phyloP scores from a whole-genome alignment of 2,797 vertebrate genomes.

The Gymnoscopelus microlampas region DNA sequence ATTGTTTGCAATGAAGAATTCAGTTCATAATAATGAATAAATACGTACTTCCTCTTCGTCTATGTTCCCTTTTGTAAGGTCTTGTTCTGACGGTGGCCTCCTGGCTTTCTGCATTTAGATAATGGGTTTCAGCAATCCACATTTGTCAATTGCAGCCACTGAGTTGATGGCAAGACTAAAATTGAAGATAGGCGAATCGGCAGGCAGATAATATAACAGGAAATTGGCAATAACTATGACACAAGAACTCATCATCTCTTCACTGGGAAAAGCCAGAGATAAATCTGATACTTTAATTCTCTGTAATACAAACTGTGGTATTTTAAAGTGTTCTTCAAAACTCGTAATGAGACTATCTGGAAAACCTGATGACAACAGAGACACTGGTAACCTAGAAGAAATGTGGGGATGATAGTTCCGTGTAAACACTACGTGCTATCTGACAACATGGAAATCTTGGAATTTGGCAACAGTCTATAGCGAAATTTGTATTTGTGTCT shows the following conservation, averaged over 20 bases:
- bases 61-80: background rate
- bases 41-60: slow-evolving; percentile 1
- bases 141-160: slow-evolving; percentile 43
- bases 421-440: background rate
- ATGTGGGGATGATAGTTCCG: slow-evolving; percentile 2
- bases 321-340: no score
- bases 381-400: slow-evolving; percentile 17
- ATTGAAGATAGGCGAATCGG: background rate
- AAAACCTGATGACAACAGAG: slow-evolving; percentile 1
- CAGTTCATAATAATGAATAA: background rate
- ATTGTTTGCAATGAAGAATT: slow-evolving; percentile 5
- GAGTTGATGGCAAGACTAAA: slow-evolving; percentile 20
- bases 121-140: background rate
- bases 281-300: slow-evolving; percentile 32
- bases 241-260: slow-evolving; percentile 5
- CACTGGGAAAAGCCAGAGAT: background rate
- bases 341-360: background rate
- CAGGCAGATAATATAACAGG: slow-evolving; percentile 35
- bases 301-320: background rate
- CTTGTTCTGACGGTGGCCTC: background rate
- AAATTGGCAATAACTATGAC: slow-evolving; percentile 13
- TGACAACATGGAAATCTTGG: background rate
- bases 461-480: background rate
- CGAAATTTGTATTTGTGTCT: background rate
- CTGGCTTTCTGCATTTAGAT: background rate